Conservation (phyloP, 2,888 invertebrate genomes). For the Aphodius sticticus region DNA sequence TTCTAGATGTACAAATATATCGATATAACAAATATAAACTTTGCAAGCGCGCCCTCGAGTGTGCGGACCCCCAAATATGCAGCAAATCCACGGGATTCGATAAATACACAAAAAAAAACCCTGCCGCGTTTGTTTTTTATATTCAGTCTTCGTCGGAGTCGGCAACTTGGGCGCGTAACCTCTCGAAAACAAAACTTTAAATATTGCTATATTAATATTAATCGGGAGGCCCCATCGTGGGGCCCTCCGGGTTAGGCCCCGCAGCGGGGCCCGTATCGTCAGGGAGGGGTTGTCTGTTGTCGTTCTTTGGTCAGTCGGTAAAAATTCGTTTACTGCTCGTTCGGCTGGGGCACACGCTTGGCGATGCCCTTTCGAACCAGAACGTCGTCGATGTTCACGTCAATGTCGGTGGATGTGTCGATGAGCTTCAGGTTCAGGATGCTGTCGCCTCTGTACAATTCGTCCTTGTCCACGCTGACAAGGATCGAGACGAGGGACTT, state of each 20-base stretch:
- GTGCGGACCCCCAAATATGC: not conserved
- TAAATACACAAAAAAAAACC: not conserved
- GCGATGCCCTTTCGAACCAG: constrained; percentile 68
- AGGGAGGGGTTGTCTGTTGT: not conserved
- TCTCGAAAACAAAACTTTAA: not conserved
- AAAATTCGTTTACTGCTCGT: not conserved
- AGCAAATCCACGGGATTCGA: not conserved
- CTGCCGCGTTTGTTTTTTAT: not conserved
- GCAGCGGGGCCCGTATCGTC: not conserved
- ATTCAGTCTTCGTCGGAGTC: not conserved
- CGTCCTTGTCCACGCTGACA: constrained; percentile 68
- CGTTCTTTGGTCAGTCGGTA: not conserved
- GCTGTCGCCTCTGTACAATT: constrained; percentile 67
- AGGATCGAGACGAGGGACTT: constrained; percentile 76
- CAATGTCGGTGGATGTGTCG: constrained; percentile 73
- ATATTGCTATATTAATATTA: not conserved
- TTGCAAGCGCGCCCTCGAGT: not conserved
- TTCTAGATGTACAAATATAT: not conserved
- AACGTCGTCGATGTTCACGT: constrained; percentile 72
- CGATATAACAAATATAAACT: not conserved
- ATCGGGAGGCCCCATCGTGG: not conserved
- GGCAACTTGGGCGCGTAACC: not conserved
- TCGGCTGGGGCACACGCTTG: not conserved
- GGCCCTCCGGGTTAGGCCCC: not conserved
- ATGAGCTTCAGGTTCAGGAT: constrained; percentile 73